phyloP scores from a whole-genome alignment of 2,113 vertebrate genomes.

The Glaucidium brasilianum region DNA sequence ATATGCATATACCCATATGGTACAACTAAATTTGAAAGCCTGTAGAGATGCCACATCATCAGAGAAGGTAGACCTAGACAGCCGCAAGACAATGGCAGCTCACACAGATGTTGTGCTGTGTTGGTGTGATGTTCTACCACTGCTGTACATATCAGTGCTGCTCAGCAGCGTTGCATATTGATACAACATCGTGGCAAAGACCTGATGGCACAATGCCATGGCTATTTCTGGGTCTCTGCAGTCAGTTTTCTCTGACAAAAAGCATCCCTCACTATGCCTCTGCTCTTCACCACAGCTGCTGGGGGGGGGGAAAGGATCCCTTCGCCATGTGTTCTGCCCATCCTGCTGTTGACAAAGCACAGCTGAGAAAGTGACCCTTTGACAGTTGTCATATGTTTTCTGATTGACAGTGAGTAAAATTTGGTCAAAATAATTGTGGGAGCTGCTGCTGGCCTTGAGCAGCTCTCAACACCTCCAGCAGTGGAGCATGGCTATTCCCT shows the following conservation, averaged over 20 bases:
- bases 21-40: not conserved
- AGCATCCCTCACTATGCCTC: not conserved
- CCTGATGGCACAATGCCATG: not conserved
- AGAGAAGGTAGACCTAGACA: not conserved
- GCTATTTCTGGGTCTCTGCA: constrained; percentile 18
- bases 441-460: not conserved
- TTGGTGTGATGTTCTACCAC: not conserved
- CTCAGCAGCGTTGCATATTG: not conserved
- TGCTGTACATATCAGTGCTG: rapidly evolving
- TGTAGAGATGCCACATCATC: not conserved
- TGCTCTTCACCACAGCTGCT: not conserved
- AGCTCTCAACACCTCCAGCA: not conserved
- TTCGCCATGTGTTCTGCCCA: not conserved
- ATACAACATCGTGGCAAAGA: not conserved
- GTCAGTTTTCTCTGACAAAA: not conserved
- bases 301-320: not conserved
- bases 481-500: not conserved
- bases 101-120: rapidly evolving
- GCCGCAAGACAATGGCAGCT: rapidly evolving
- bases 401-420: not conserved
- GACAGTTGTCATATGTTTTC: not conserved
- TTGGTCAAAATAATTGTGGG: not conserved
- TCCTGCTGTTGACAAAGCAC: not conserved
- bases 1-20: rapidly evolving
- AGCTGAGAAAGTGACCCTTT: not conserved